Conservation (phyloP, 2,113 vertebrate genomes). For the Atrichornis clamosus region DNA sequence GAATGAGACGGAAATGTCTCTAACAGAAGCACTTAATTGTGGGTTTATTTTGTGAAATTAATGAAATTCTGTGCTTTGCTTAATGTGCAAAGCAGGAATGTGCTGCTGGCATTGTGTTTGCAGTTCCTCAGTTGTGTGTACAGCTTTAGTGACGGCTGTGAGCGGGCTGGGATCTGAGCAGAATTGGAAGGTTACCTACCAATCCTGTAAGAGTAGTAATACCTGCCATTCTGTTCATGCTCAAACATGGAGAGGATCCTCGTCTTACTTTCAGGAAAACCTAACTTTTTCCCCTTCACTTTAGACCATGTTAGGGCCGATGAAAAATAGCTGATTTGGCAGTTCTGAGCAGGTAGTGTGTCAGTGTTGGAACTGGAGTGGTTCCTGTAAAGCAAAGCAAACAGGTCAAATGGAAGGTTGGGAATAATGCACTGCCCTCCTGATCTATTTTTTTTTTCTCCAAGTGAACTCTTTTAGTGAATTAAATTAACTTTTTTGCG, state of each 20-base stretch:
- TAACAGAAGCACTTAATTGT: constrained; percentile 13
- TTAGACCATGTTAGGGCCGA: not conserved
- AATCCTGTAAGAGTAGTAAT: not conserved
- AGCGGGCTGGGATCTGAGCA: not conserved
- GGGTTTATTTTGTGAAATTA: constrained; percentile 48
- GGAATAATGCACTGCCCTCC: not conserved
- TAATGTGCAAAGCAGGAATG: constrained; percentile 76
- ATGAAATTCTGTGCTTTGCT: constrained; percentile 65
- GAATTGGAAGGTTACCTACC: not conserved
- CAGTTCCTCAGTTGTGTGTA: constrained; percentile 70
- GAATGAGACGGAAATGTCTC: not conserved
- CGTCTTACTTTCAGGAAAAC: not conserved
- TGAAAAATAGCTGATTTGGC: not conserved
- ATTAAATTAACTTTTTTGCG: not conserved
- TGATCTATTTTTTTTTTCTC: not conserved
- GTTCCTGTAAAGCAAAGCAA: not conserved
- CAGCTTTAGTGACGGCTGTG: not conserved
- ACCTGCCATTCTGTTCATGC: not conserved
- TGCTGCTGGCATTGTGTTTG: constrained; percentile 62
- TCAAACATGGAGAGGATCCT: not conserved
- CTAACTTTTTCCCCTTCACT: not conserved
- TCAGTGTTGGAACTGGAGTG: not conserved
- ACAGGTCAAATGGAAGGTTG: not conserved
- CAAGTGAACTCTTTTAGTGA: not conserved
- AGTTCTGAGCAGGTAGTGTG: not conserved